Conservation (phyloP, 2,113 vertebrate species). For the Alethe castanea region DNA sequence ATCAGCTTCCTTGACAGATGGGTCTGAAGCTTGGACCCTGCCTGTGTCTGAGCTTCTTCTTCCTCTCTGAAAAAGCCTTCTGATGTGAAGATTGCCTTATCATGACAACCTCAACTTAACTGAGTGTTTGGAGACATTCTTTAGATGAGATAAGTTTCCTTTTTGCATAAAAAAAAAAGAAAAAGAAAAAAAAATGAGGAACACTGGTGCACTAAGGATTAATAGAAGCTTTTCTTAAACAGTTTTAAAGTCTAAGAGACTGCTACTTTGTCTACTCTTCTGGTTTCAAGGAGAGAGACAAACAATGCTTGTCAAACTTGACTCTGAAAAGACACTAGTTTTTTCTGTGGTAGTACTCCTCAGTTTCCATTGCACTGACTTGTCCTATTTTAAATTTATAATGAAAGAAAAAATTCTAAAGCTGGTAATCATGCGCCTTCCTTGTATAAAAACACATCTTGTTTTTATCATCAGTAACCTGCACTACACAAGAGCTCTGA, state of each 20-base stretch:
- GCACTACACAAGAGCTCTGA: slow-evolving; percentile 66
- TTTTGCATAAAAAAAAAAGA: background rate
- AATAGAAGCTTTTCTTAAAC: slow-evolving; percentile 32
- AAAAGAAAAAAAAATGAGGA: background rate
- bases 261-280: background rate
- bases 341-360: slow-evolving; percentile 4
- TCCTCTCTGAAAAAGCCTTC: slow-evolving; percentile 52
- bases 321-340: slow-evolving; percentile 26
- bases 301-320: slow-evolving; percentile 41
- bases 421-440: slow-evolving; percentile 49
- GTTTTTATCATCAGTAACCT: slow-evolving; percentile 70
- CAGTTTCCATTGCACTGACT: slow-evolving; percentile 35
- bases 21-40: slow-evolving; percentile 27
- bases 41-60: slow-evolving; percentile 24
- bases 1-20: slow-evolving; percentile 25
- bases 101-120: slow-evolving; percentile 13
- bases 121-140: background rate
- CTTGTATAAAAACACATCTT: slow-evolving; percentile 67
- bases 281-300: background rate
- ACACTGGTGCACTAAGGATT: background rate
- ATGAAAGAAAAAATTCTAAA: slow-evolving; percentile 62
- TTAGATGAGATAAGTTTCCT: slow-evolving; percentile 36
- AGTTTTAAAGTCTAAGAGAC: background rate
- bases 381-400: slow-evolving; percentile 68
- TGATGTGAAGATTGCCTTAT: slow-evolving; percentile 62